Base-by-base conservation (phyloP, 2,113 vertebrate species). In the Spheniscus mendiculus region DNA sequence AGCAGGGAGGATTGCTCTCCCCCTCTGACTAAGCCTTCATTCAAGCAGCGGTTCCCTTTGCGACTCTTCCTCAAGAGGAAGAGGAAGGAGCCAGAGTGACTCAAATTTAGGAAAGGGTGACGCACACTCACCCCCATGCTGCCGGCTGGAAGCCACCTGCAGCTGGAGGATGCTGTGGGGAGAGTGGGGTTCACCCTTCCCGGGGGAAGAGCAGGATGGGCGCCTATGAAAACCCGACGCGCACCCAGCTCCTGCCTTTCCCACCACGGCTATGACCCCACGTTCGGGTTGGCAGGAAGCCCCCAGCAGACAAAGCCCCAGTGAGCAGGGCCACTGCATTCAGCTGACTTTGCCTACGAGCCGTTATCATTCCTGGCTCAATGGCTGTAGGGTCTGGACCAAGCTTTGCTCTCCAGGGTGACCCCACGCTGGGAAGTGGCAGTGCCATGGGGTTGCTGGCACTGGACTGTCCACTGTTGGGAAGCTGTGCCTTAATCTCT, bases 31-130 rank as follows among this genome's bases (percentile, higher is more conserved):
- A 84, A 95, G 30, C 45, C 67, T 87, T 85, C 36, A 42, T 58
- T 83, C 3, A 2, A 87, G 67, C 42, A 55, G 55, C 0, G 0
- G 18, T 76, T 85, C 81, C 69, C 62, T 53, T 71, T 67, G 55
- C 4, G 0, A 89, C 26, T 88, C 38, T 87, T 93, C 84, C 82
- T 95, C 70, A 29, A 70, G 32, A 7, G 23, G 94, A 97, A 97
- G 67, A 91, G 81, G 87, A 97, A 94, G 89, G 87, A 93, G 95
- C 30, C 66, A n/a, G 65, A 85, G 55, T 96, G 89, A 94, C 84
- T 94, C 71, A 96, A 84, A 81, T 84, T 67, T 87, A 88, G 73
- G 89, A 91, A 84, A 81, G 40, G 27, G 25, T 3, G 7, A 59
- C 1, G 4, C 32, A 67, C 29, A 6, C 25, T 89, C 8, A 2